Evolutionary conservation across 2,888 invertebrate species (phyloP).

Genomic region (Diplolepis rosae): DNA sequence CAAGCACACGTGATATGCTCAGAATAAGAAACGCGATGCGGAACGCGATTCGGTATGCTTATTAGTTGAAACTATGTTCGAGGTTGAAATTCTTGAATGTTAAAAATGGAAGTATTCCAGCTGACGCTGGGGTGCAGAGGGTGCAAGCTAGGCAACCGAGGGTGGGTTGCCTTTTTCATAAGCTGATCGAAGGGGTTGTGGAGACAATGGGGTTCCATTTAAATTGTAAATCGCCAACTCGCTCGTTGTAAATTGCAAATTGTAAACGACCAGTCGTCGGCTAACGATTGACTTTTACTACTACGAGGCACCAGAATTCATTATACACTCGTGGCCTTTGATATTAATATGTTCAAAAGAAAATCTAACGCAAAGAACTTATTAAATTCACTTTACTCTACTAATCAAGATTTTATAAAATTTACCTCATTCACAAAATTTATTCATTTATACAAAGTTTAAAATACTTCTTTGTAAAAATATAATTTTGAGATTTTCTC

Average conservation of each 20-base stretch:
- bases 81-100: slow-evolving; percentile 61
- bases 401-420: too few species aligned
- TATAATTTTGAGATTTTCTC: not conserved
- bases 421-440: too few species aligned
- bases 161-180: slow-evolving; percentile 58
- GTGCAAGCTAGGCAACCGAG: slow-evolving; percentile 32
- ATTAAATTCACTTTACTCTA: not conserved
- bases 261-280: slow-evolving; percentile 54
- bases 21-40: slow-evolving; percentile 9
- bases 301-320: not conserved
- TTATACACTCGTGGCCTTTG: not conserved
- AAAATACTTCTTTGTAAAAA: not conserved
- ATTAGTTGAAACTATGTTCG: slow-evolving; percentile 47
- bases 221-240: slow-evolving; percentile 65
- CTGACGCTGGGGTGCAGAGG: slow-evolving; percentile 55
- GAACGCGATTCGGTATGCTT: slow-evolving; percentile 35
- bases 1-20: not conserved
- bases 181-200: slow-evolving; percentile 56
- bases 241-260: slow-evolving; percentile 60
- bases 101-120: slow-evolving; percentile 66
- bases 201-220: slow-evolving; percentile 65
- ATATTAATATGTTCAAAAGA: not conserved
- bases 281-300: slow-evolving; percentile 24
- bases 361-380: not conserved
- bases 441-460: not conserved